These are phyloP conservation scores for Aphelinus atriplicis DNA, from an alignment of 1,140 invertebrate genomes.

Conservation along the genomic window DNA sequence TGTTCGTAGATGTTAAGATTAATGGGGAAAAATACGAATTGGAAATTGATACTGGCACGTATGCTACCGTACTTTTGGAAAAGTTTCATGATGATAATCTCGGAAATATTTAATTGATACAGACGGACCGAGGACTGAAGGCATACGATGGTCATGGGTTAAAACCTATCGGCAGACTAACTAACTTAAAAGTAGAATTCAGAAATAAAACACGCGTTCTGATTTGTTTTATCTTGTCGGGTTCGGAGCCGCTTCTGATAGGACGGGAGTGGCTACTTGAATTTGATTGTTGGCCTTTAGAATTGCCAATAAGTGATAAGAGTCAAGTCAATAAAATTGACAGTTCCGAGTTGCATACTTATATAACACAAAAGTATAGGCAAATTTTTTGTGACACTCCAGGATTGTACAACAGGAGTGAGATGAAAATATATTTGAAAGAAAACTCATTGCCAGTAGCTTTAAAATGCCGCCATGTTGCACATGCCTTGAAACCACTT, in stretches of 20 bases:
- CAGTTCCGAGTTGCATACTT: not conserved
- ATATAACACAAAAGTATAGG: not conserved
- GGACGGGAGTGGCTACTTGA: conserved; percentile 38
- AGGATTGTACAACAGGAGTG: not conserved
- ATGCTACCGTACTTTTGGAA: conserved; percentile 21
- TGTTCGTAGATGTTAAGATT: conserved; percentile 11
- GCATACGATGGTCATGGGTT: conserved; percentile 19
- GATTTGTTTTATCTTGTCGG: conserved; percentile 44
- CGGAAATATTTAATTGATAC: conserved; percentile 4
- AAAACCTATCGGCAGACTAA: conserved; percentile 22
- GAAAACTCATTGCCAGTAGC: conserved; percentile 3
- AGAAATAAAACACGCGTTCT: conserved; percentile 9
- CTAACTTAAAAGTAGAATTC: conserved; percentile 26
- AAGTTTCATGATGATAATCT: conserved; percentile 21
- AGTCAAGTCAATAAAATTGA: conserved; percentile 7
- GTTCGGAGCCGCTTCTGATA: conserved; percentile 47
- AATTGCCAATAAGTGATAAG: conserved; percentile 2
- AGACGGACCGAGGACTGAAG: conserved; percentile 27
- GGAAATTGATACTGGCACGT: conserved; percentile 31
- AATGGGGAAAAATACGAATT: conserved; percentile 8
- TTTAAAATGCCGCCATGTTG: conserved; percentile 27
- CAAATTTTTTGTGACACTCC: not conserved
- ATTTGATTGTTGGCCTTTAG: conserved; percentile 28
- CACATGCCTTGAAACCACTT: conserved; percentile 31
- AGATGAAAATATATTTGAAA: not conserved